phyloP scores from a whole-genome alignment of 2,113 vertebrate species.

The Buteo buteo region DNA sequence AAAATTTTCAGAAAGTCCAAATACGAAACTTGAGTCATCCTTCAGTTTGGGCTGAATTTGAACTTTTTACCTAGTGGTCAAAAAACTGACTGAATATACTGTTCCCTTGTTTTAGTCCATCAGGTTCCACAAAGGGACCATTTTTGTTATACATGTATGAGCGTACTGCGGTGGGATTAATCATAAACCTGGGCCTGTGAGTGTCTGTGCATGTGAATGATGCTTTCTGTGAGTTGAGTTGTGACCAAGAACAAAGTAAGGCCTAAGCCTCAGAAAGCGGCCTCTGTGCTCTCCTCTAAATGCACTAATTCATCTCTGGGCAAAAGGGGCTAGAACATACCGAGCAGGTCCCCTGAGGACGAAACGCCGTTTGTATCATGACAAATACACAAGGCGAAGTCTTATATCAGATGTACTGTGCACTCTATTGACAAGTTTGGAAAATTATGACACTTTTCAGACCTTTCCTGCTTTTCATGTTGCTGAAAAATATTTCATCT shows the following conservation, averaged over 20 bases:
- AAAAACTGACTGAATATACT: slow-evolving; percentile 63
- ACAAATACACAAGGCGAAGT: slow-evolving; percentile 24
- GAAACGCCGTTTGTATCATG: neutral
- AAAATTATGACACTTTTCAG: neutral
- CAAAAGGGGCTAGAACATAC: slow-evolving; percentile 57
- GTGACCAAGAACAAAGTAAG: slow-evolving; percentile 65
- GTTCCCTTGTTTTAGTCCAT: slow-evolving; percentile 49
- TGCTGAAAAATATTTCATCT: neutral
- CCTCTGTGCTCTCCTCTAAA: slow-evolving; percentile 73
- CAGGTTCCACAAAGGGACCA: slow-evolving; percentile 67
- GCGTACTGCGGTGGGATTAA: slow-evolving; percentile 50
- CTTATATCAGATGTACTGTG: slow-evolving; percentile 20
- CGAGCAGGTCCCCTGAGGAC: slow-evolving; percentile 43
- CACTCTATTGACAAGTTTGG: neutral
- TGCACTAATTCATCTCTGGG: slow-evolving; percentile 70
- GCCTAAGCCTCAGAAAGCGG: slow-evolving; percentile 66
- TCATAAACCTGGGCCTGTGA: slow-evolving; percentile 51
- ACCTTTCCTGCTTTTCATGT: neutral
- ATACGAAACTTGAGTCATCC: slow-evolving; percentile 49
- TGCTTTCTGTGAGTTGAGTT: slow-evolving; percentile 71
- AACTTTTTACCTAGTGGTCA: slow-evolving; percentile 63
- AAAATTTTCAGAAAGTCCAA: slow-evolving; percentile 50
- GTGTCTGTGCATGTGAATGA: slow-evolving; percentile 70
- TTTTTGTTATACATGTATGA: slow-evolving; percentile 52
- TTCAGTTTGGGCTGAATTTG: slow-evolving; percentile 46